Evolutionary conservation across 2,797 vertebrate genomes (phyloP), one percentile per base, ranked within the genome.

Genomic region (Microctenopoma steveboyesi): DNA sequence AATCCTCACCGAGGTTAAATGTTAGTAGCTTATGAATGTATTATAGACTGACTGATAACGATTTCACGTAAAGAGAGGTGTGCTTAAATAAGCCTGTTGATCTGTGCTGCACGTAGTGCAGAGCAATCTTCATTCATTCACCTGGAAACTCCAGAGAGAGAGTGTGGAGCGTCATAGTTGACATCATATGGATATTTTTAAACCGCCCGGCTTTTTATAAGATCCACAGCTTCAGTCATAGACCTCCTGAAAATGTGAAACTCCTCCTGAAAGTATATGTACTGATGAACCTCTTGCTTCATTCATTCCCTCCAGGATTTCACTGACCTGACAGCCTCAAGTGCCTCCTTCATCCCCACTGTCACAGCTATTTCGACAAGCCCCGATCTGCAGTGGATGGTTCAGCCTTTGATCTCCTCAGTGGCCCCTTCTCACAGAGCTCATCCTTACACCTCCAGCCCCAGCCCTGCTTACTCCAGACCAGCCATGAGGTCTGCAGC

Each of bases 301-400:
- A 45, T 77, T 82, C 39, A 45, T 80, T 82, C 33, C 69, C 74
- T 81, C 16, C 82, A 98, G 98, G 97, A 98, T 76, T 97, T 96
- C 76, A 96, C 95, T 9, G 97, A 98, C 58, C 89, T 96, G 88
- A 89, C 95, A 12, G 93, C 89, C 71, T 95, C 96, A 83, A 96
- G 95, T 84, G 88, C 94, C 90, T 95, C 92, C 83, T 98, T 99
- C 87, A 94, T 98, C 30, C 97, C 97, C 47, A 98, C 96, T 0
- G 95, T 98, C 89, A 97, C 96, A 0, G 96, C 96, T 57, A 96
- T 97, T 84, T 97, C 96, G 0, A 93, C 94, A 6, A 96, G 94
- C 69, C 94, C 95, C 0, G 96, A 97, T 77, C 91, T 98, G 86
- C 95, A 97, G 92, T 98, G 96, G 96, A 94, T 98, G 93, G 96